A percentile compares a stretch with the other conserved stretches of the same genome.
Evolutionary conservation across 2,888 invertebrate species (phyloP).

Genomic region (Caenorhabditis sp.): DNA sequence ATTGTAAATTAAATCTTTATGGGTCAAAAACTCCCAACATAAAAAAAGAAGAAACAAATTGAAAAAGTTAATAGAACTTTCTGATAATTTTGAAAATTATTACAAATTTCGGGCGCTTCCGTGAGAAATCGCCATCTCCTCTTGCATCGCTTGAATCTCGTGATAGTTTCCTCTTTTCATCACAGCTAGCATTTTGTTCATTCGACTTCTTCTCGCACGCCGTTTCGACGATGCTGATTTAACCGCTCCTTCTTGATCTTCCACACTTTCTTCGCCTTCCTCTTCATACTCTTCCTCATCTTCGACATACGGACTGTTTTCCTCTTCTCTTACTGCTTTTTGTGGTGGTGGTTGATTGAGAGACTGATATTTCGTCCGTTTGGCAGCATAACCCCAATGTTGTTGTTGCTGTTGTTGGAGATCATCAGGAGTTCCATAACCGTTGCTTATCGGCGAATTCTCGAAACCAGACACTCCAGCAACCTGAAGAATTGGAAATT

Average conservation of each 20-base stretch:
- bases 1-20: not conserved
- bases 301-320: constrained; percentile 12
- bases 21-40: not conserved
- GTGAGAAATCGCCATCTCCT: constrained; percentile 39
- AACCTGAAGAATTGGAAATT: too few relatives aligned
- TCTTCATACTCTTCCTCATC: constrained; percentile 25
- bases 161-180: constrained; percentile 67
- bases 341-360: not conserved
- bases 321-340: not conserved
- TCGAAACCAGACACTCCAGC: constrained; percentile 22
- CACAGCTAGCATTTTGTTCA: constrained; percentile 57
- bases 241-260: constrained; percentile 12
- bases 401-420: constrained; percentile 21
- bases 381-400: constrained; percentile 39
- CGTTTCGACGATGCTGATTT: constrained; percentile 49
- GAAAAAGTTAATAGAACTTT: not conserved
- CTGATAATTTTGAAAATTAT: not conserved
- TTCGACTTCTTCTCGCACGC: constrained; percentile 52
- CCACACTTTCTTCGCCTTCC: constrained; percentile 42
- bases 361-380: constrained; percentile 13
- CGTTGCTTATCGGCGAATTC: constrained; percentile 22
- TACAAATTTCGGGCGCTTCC: constrained; percentile 20
- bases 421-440: constrained; percentile 12
- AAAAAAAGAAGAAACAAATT: not conserved
- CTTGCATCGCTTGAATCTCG: constrained; percentile 65